Evolutionary conservation across 1,140 invertebrate genomes (phyloP), one percentile per base, ranked within the genome.

Genomic region (Apis laboriosa): DNA sequence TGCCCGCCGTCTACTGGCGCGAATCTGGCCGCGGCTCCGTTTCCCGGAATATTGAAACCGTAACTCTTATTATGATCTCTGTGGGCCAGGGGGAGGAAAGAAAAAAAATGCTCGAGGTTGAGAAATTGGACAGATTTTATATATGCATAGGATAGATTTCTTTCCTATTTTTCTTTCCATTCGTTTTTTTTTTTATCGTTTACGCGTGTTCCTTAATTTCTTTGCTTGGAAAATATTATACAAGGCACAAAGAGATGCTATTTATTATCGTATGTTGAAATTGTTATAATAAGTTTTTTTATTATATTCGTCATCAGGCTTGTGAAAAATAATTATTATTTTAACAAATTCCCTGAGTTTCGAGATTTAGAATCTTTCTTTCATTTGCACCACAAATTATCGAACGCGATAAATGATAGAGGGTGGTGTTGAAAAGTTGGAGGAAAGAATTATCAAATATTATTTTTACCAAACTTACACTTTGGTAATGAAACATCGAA

Each of bases 61-160:
- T 83, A 78, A 83, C 77, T 84, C 77, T 80, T 80, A 72, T 84
- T 84, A 73, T n/a, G 61, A 79, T 43, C 17, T 51, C 51, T 13
- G 34, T 19, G 21, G 19, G 12, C 17, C 43, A 43, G 9, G 49
- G 12, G 13, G 13, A 63, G 12, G n/a, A 61, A 4, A 61, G 68
- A 58, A 75, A 53, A 76, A 58, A 24, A 34, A 13, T 21, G 11
- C 51, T 15, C 55, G 19, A 2, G 51, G 55, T 49, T 15, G 60
- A 77, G 80, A 70, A 67, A 82, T 82, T 76, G 60, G 55, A 77
- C 56, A 43, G 11, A 51, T 53, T 24, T 24, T 43, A 78, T 21
- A 56, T 83, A 66, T 58, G 15, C 0, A 5, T 7, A 24, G 17
- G 75, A 63, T 56, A 71, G 63, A 78, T 77, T 77, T 21, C 28